phyloP scores from a whole-genome alignment of 1,140 invertebrate species.

The Trinorchestia longiramus region DNA sequence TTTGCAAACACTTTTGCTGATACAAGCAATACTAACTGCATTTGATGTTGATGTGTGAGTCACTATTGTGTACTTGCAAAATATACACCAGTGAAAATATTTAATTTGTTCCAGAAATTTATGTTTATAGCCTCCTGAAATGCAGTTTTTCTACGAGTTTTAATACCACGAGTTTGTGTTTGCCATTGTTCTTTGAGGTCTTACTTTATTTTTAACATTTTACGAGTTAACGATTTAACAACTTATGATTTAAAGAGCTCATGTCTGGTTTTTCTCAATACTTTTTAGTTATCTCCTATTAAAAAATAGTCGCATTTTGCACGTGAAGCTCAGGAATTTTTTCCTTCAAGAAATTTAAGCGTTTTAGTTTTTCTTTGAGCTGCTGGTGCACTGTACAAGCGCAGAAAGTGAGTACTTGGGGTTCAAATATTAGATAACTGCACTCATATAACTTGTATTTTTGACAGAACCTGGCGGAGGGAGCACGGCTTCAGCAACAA shows the following conservation, averaged over 20 bases:
- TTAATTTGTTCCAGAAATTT: background rate
- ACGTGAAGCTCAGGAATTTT: background rate
- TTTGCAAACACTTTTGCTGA: too few relatives aligned
- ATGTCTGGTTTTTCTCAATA: too few relatives aligned
- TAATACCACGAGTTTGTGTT: too few relatives aligned
- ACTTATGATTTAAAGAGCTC: too few relatives aligned
- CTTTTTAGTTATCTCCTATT: too few relatives aligned
- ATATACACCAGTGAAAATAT: too few relatives aligned
- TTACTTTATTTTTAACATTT: too few relatives aligned
- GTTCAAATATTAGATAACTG: background rate
- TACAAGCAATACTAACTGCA: background rate
- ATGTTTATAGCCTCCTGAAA: background rate
- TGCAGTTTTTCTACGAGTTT: too few relatives aligned
- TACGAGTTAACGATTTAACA: too few relatives aligned
- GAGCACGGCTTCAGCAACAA: constrained; percentile 83
- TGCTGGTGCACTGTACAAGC: background rate
- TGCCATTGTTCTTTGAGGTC: too few relatives aligned
- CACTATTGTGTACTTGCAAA: background rate
- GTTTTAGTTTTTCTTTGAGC: background rate
- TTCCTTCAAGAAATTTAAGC: background rate
- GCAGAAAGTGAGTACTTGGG: background rate
- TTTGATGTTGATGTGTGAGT: background rate
- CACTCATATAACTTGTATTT: background rate
- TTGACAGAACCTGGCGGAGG: constrained; percentile 86
- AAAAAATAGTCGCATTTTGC: background rate